Base-by-base conservation (phyloP, 2,888 invertebrate species). In the Drosophila bunnanda region DNA sequence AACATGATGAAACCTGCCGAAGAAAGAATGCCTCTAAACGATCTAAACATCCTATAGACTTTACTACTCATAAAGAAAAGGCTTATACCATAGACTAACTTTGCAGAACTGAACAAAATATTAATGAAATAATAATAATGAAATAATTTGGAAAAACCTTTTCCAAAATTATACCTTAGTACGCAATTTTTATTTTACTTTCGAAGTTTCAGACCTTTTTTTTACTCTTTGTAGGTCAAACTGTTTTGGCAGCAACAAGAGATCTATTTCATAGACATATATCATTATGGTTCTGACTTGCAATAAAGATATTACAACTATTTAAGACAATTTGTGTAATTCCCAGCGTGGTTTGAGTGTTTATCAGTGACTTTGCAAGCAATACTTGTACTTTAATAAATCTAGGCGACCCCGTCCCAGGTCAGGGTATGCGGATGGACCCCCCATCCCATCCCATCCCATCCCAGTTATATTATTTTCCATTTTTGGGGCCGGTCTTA, bases 401-500 rank as follows among this genome's bases (percentile, higher is more conserved):
- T 60, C 68, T 66, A 71, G 17, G 60, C 68, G 68, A 41, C 17
- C 39, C 28, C 32, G 15, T 60, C 60, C 10, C 34, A 20, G 58
- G 41, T 70, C 43, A 68, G 62, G n/a, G 70, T 62, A 62, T 54
- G 17, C 25, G 17, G 34, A 72, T 72, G 41, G 53, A 55, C 36
- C 54, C 68, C 53, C n/a, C 28, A 28, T 12, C 2, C 17, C 17
- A 46, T n/a, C 4, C 17, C 20, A 20, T 32, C 13, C 50, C 32
- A 50, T 32, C 32, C 32, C 50, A 32, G 50, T 32, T 32, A 50
- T 50, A 32, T 50, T 20, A 32, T 20, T 50, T 32, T 15, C 15
- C 20, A 20, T 32, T 32, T 32, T 50, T 50, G 66, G 58, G 68
- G 54, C 44, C 66, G 60, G 77, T 44, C 83, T 77, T 88, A 88